Conservation (phyloP, 2,797 vertebrate species). For the Alosa sapidissima region DNA sequence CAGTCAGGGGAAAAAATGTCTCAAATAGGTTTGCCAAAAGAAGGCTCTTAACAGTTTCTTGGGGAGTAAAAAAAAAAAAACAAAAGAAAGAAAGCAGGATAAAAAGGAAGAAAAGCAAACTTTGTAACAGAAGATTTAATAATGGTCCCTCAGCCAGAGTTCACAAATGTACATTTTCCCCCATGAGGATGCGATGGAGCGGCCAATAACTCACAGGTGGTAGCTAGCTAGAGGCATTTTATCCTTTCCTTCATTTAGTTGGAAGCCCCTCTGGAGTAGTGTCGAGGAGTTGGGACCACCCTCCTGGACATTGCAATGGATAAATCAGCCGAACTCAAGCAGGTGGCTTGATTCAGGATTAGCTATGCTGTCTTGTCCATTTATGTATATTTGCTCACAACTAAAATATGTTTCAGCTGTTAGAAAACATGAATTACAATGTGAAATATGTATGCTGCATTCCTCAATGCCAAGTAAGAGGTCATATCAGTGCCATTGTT, state of each 20-base stretch:
- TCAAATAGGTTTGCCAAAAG: slow-evolving; percentile 61
- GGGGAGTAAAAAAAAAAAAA: slow-evolving; percentile 46
- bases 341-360: slow-evolving; percentile 23
- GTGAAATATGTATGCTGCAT: slow-evolving; percentile 23
- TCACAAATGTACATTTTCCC: slow-evolving; percentile 12
- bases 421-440: slow-evolving; percentile 13
- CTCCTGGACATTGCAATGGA: slow-evolving; percentile 12
- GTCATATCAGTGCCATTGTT: background rate
- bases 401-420: slow-evolving; percentile 22
- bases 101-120: slow-evolving; percentile 34
- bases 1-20: slow-evolving; percentile 62
- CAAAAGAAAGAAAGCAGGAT: slow-evolving; percentile 33
- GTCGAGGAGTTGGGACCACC: slow-evolving; percentile 1
- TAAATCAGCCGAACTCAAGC: slow-evolving; percentile 7
- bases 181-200: background rate
- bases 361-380: slow-evolving; percentile 21
- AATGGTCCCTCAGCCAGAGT: slow-evolving; percentile 12
- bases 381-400: slow-evolving; percentile 23
- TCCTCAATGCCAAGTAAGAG: slow-evolving; percentile 1
- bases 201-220: slow-evolving; percentile 11
- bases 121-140: slow-evolving; percentile 14
- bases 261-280: background rate
- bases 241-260: background rate
- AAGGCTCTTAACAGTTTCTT: slow-evolving; percentile 47
- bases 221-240: slow-evolving; percentile 9